A percentile compares a stretch with the other conserved stretches of the same genome.
phyloP scores from a whole-genome alignment of 2,797 vertebrate species.

The Enteromius radiatus region DNA sequence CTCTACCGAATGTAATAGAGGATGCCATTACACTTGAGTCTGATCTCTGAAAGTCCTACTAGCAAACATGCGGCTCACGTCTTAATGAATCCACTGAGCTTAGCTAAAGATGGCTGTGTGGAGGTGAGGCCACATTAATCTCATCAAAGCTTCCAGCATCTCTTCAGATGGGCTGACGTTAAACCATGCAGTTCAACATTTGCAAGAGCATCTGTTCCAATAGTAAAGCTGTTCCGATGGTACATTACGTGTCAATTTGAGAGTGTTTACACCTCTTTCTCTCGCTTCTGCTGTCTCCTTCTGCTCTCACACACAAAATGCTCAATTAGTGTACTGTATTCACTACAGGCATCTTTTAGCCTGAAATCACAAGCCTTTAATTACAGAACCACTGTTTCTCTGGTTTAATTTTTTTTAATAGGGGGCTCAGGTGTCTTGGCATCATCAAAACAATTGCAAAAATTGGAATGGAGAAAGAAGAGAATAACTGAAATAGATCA shows the following conservation, averaged over 20 bases:
- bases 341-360: not conserved
- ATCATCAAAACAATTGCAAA: slow-evolving; percentile 65
- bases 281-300: slow-evolving; percentile 18
- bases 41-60: slow-evolving; percentile 32
- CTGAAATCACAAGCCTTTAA: slow-evolving; percentile 3
- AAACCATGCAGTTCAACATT: slow-evolving; percentile 47
- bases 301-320: slow-evolving; percentile 27
- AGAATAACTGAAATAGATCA: slow-evolving; percentile 47
- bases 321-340: not conserved
- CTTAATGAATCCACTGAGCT: slow-evolving; percentile 49
- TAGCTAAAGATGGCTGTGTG: slow-evolving; percentile 34
- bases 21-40: slow-evolving; percentile 16
- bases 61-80: slow-evolving; percentile 12
- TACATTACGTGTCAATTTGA: slow-evolving; percentile 44
- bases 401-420: slow-evolving; percentile 39
- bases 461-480: slow-evolving; percentile 60
- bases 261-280: slow-evolving; percentile 35
- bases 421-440: slow-evolving; percentile 60
- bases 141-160: slow-evolving; percentile 43
- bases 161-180: slow-evolving; percentile 40
- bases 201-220: slow-evolving; percentile 69
- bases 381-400: not conserved
- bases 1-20: slow-evolving; percentile 5
- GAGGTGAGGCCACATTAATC: slow-evolving; percentile 48
- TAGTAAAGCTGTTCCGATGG: slow-evolving; percentile 35